Evolutionary conservation across 2,888 invertebrate species (phyloP).

Genomic region (Andricus quercusramuli): DNA sequence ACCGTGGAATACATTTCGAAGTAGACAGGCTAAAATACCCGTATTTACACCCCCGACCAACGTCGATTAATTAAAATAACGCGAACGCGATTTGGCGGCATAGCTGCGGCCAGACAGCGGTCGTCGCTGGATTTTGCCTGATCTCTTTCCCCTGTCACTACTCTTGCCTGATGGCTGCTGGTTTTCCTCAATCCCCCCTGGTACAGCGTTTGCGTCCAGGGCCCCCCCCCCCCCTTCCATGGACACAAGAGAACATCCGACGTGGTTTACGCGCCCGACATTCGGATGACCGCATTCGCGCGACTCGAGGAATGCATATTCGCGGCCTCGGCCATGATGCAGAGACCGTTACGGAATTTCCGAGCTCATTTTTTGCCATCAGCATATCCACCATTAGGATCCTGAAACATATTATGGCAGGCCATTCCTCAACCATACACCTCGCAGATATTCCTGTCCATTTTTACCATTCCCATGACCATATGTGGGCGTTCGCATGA

Average conservation of each 20-base stretch:
- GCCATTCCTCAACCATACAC: background rate
- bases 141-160: conserved; percentile 54
- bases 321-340: conserved; percentile 56
- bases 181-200: conserved; percentile 55
- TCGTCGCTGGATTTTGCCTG: conserved; percentile 69
- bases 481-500: no score
- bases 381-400: conserved; percentile 16
- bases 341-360: conserved; percentile 56
- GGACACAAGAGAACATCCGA: conserved; percentile 72
- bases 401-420: conserved; percentile 29
- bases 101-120: conserved; percentile 68
- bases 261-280: conserved; percentile 77
- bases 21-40: background rate
- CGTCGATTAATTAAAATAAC: conserved; percentile 76
- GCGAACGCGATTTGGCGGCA: conserved; percentile 73
- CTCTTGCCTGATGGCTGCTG: conserved; percentile 54
- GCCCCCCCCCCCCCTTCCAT: conserved; percentile 55
- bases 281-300: conserved; percentile 77
- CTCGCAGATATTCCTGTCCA: background rate
- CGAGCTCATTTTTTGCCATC: conserved; percentile 53
- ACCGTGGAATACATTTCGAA: background rate
- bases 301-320: conserved; percentile 74
- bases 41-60: conserved; percentile 48
- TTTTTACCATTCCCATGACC: background rate
- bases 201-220: no score